Conservation (phyloP, 2,888 invertebrate species). For the Drosophila acutilabella region DNA sequence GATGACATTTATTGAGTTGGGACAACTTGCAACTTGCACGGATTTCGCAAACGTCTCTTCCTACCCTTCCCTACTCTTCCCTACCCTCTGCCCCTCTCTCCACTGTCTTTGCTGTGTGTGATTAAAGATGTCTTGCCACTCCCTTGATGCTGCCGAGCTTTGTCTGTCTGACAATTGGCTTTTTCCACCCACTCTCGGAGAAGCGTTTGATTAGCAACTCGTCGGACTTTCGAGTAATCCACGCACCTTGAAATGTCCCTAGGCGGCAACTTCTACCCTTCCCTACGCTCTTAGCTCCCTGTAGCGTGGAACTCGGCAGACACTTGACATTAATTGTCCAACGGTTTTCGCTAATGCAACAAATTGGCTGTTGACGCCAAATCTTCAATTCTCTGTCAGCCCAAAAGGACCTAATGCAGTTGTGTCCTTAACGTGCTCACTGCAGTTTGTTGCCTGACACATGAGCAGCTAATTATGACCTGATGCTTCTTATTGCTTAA, state of each 20-base stretch:
- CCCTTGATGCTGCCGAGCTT: slow-evolving; percentile 18
- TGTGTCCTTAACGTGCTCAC: slow-evolving; percentile 8
- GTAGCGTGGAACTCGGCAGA: not conserved
- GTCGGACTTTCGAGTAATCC: slow-evolving; percentile 56
- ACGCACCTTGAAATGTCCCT: slow-evolving; percentile 34
- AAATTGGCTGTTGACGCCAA: slow-evolving; percentile 79
- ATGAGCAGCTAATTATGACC: slow-evolving; percentile 73
- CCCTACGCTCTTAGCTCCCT: not conserved
- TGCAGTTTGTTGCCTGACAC: slow-evolving; percentile 61
- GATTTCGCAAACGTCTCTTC: not conserved
- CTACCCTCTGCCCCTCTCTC: not conserved
- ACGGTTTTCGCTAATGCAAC: slow-evolving; percentile 79
- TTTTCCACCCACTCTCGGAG: slow-evolving; percentile 31
- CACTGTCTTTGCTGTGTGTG: slow-evolving; percentile 13
- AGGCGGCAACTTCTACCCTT: slow-evolving; percentile 5
- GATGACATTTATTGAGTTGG: slow-evolving; percentile 65
- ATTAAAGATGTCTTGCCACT: slow-evolving; percentile 52
- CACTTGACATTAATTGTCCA: slow-evolving; percentile 78
- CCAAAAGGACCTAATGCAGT: slow-evolving; percentile 36
- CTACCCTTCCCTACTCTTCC: too few species aligned
- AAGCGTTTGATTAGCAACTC: slow-evolving; percentile 70
- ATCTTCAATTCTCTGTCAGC: slow-evolving; percentile 67
- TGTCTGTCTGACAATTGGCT: slow-evolving; percentile 58
- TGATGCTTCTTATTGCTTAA: slow-evolving; percentile 47
- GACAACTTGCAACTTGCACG: slow-evolving; percentile 37